Conservation (phyloP, 2,797 vertebrate species). For the Mionectes olivaceus region DNA sequence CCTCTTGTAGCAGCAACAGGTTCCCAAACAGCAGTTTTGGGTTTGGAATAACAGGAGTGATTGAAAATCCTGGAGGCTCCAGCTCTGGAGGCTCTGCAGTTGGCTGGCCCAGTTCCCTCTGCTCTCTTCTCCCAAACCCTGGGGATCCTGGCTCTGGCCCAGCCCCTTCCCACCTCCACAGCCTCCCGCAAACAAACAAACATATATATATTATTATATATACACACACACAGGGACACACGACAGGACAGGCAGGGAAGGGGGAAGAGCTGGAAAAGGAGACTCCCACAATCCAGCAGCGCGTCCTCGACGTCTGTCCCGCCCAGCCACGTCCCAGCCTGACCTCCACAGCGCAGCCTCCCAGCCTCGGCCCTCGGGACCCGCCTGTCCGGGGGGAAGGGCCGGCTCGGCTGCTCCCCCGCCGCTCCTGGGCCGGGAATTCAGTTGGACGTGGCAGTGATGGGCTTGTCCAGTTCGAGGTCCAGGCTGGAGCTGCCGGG, state of each 20-base stretch:
- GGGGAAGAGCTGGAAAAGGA: conserved; percentile 15
- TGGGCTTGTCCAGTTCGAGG: conserved; percentile 92
- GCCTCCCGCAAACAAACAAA: conserved; percentile 48
- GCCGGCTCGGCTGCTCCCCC: conserved; percentile 25
- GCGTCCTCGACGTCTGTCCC: conserved; percentile 25
- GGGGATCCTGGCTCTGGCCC: neutral
- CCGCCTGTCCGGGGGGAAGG: neutral
- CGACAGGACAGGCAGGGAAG: conserved; percentile 32
- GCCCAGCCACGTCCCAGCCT: neutral
- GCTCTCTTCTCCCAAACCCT: neutral
- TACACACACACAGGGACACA: conserved; percentile 37
- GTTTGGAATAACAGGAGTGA: conserved; percentile 49
- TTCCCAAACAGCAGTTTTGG: conserved; percentile 49
- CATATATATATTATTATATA: conserved; percentile 48
- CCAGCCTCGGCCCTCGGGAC: conserved; percentile 34
- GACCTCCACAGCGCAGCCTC: conserved; percentile 20
- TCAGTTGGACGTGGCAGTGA: conserved; percentile 93
- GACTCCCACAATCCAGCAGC: conserved; percentile 55
- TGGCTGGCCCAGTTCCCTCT: neutral
- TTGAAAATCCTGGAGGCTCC: conserved; percentile 37
- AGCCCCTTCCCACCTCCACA: conserved; percentile 25
- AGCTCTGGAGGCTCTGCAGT: neutral
- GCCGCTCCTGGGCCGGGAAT: neutral
- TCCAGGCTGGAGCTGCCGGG: conserved; percentile 82
- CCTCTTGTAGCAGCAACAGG: conserved; percentile 69